These are phyloP conservation scores for Alectoris magna DNA, from an alignment of 2,797 vertebrate species.

Conservation along the genomic window DNA sequence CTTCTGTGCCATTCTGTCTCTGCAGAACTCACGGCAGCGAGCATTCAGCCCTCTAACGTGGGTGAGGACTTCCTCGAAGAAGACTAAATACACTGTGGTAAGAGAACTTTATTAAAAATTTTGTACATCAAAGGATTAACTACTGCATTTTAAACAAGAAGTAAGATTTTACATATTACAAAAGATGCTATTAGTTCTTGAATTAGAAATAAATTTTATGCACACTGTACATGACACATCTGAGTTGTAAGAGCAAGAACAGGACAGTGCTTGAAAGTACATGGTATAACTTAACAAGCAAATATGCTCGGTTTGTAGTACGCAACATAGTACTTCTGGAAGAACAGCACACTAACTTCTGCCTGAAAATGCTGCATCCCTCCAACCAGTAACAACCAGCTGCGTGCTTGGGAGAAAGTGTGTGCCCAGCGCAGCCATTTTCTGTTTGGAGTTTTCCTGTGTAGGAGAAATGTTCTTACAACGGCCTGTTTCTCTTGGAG, in stretches of 20 bases:
- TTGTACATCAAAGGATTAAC: conserved; percentile 86
- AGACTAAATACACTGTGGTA: conserved; percentile 40
- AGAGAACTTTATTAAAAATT: conserved; percentile 89
- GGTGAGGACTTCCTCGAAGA: not conserved
- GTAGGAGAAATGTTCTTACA: conserved; percentile 23
- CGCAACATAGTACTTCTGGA: conserved; percentile 33
- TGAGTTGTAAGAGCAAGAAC: conserved; percentile 42
- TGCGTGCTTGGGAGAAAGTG: conserved; percentile 7
- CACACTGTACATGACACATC: conserved; percentile 67
- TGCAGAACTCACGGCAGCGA: not conserved
- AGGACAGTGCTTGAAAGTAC: conserved; percentile 45
- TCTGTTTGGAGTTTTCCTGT: conserved; percentile 20
- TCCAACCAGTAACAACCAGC: conserved; percentile 30
- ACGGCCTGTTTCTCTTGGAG: conserved; percentile 44
- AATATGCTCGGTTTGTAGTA: conserved; percentile 41
- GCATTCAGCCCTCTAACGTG: not conserved
- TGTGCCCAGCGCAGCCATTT: conserved; percentile 38
- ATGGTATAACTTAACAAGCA: conserved; percentile 54
- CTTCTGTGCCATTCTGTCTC: not conserved
- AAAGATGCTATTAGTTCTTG: conserved; percentile 61
- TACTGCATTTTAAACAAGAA: conserved; percentile 75
- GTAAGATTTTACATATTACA: conserved; percentile 84
- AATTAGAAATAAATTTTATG: conserved; percentile 62
- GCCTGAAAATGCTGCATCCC: conserved; percentile 29
- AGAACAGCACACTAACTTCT: conserved; percentile 16